Evolutionary conservation across 2,888 invertebrate species (phyloP).

Genomic region (Syrphus vitripennis): DNA sequence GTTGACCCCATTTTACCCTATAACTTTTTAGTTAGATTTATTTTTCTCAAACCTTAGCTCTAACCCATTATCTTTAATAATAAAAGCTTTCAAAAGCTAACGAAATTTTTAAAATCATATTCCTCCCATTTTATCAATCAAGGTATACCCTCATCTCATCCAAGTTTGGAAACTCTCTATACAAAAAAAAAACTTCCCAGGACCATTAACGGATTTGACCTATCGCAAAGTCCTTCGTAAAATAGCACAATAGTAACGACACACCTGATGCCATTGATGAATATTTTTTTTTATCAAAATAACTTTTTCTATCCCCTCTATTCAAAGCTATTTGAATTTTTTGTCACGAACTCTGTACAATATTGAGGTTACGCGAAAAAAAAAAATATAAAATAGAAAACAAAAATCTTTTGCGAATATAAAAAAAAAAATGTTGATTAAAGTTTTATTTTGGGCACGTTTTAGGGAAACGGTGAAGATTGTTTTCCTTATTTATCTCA

Average conservation of each 20-base stretch:
- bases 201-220: not conserved
- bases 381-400: not conserved
- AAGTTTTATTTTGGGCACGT: constrained; percentile 3
- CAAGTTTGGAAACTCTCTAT: too few relatives aligned
- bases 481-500: not conserved
- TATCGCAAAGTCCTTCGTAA: not conserved
- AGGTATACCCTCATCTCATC: too few relatives aligned
- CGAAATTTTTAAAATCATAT: too few relatives aligned
- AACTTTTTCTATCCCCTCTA: not conserved
- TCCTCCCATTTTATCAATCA: too few relatives aligned
- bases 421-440: constrained; percentile 17
- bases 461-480: not conserved
- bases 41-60: too few relatives aligned
- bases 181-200: too few relatives aligned
- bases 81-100: too few relatives aligned
- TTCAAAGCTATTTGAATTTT: not conserved
- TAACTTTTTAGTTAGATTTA: too few relatives aligned
- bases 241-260: not conserved
- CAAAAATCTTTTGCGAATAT: not conserved
- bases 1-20: too few relatives aligned
- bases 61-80: too few relatives aligned
- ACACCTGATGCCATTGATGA: not conserved
- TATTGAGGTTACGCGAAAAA: not conserved
- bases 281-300: not conserved
- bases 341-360: not conserved